Conservation (phyloP, 2,888 invertebrate genomes). For the Rotaria macrura region DNA sequence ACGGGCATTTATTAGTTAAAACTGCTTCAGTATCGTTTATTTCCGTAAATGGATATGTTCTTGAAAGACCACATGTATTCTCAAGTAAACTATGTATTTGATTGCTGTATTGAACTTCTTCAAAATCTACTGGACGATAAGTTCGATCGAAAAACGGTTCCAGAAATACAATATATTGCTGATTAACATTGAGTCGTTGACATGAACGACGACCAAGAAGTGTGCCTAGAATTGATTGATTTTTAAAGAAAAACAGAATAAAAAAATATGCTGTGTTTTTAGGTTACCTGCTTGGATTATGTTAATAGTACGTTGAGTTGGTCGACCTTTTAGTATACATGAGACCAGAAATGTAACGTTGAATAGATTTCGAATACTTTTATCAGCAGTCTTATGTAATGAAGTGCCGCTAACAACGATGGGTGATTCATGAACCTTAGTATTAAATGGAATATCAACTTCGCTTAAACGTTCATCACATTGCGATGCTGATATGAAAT, state of each 20-base stretch:
- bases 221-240: neutral
- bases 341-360: conserved; percentile 4
- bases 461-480: neutral
- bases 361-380: neutral
- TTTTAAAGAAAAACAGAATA: too few species aligned
- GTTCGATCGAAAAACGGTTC: neutral
- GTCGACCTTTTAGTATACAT: conserved; percentile 17
- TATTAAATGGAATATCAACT: neutral
- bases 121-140: neutral
- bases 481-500: neutral
- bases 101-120: neutral
- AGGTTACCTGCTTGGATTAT: neutral
- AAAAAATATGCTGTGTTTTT: neutral
- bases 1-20: neutral
- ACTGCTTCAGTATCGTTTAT: neutral
- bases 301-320: neutral
- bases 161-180: neutral
- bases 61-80: neutral
- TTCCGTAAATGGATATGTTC: neutral
- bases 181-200: neutral
- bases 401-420: neutral
- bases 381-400: neutral
- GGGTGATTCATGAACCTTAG: neutral
- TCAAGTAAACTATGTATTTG: neutral
- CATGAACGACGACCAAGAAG: neutral